Percentiles rank a stretch among this genome's conserved stretches.
These are phyloP conservation scores for Ataeniobius toweri DNA, from an alignment of 2,797 vertebrate species.

Conservation along the genomic window DNA sequence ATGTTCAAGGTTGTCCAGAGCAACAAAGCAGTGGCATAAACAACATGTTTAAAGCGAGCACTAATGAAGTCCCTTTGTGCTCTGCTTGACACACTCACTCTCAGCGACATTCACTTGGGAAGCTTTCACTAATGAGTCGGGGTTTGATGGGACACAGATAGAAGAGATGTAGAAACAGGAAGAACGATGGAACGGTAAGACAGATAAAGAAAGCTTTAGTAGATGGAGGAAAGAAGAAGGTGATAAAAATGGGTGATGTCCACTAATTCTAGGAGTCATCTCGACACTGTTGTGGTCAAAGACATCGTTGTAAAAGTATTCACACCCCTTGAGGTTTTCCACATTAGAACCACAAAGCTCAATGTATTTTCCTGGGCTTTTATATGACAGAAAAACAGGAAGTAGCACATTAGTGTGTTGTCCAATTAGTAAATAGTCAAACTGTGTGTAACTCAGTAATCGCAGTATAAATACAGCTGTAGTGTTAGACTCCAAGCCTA, in stretches of 20 bases:
- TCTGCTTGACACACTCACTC: constrained; percentile 22
- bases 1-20: constrained; percentile 62
- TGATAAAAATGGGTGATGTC: constrained; percentile 49
- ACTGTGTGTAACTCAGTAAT: too few relatives aligned
- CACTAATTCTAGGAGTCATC: constrained; percentile 60
- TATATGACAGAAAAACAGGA: too few relatives aligned
- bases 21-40: constrained; percentile 60
- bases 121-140: constrained; percentile 63
- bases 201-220: constrained; percentile 28
- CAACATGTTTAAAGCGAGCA: constrained; percentile 61
- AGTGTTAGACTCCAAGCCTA: too few relatives aligned
- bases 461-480: too few relatives aligned
- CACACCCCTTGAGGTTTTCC: constrained; percentile 29
- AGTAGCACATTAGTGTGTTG: too few relatives aligned
- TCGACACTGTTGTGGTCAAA: constrained; percentile 55
- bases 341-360: too few relatives aligned
- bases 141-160: constrained; percentile 56
- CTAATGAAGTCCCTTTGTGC: constrained; percentile 73
- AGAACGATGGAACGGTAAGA: constrained; percentile 34
- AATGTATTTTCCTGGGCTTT: too few relatives aligned
- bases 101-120: constrained; percentile 29
- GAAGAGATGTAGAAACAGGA: constrained; percentile 37
- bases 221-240: constrained; percentile 31
- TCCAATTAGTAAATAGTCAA: too few relatives aligned
- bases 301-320: constrained; percentile 47